These are phyloP conservation scores for Oreotragus oreotragus DNA, from an alignment of 2,113 vertebrate species.

Conservation along the genomic window DNA sequence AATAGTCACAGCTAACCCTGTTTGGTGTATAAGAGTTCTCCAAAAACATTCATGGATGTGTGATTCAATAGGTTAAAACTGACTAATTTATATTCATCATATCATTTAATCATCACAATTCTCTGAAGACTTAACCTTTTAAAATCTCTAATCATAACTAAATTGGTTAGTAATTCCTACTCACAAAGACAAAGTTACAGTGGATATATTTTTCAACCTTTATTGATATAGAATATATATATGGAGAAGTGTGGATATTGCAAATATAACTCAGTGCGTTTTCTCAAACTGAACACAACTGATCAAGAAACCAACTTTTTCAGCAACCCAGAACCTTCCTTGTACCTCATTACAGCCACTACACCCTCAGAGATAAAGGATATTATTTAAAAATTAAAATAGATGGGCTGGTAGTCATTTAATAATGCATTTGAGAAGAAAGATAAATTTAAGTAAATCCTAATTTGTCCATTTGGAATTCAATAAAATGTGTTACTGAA, in stretches of 20 bases:
- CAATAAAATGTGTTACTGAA: background rate
- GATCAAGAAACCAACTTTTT: background rate
- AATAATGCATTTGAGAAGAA: constrained; percentile 9
- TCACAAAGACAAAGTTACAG: background rate
- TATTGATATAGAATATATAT: background rate
- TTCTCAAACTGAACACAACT: background rate
- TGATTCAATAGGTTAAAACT: background rate
- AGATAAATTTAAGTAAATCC: background rate
- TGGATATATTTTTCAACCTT: background rate
- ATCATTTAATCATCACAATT: constrained; percentile 16
- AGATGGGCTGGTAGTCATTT: background rate
- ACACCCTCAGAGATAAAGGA: background rate
- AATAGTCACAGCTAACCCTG: background rate
- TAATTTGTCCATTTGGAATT: constrained; percentile 19
- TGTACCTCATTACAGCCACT: background rate
- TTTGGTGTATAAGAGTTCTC: background rate
- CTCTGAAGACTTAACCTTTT: background rate
- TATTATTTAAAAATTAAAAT: constrained; percentile 32
- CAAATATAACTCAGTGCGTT: background rate
- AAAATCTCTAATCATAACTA: constrained; percentile 5
- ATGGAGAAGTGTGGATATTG: background rate
- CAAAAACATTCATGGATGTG: background rate
- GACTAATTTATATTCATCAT: background rate
- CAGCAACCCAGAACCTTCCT: background rate
- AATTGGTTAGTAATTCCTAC: background rate